phyloP scores from a whole-genome alignment of 2,797 vertebrate genomes.

The Pipistrellus kuhlii region DNA sequence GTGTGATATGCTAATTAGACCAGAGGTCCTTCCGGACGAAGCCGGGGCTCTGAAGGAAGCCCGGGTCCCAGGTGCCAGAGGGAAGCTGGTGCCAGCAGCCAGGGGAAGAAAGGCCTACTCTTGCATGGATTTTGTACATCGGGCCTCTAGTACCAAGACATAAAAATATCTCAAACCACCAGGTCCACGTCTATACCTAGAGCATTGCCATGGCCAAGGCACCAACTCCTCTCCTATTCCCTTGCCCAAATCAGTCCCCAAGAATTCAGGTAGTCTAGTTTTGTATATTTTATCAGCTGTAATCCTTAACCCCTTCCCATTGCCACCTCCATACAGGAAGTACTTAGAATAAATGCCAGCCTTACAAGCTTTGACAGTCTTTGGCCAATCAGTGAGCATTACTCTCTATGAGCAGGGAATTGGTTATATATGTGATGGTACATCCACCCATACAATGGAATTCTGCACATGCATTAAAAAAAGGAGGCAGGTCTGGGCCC shows the following conservation, averaged over 20 bases:
- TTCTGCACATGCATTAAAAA: neutral
- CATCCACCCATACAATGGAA: neutral
- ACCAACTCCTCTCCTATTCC: neutral
- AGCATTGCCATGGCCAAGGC: neutral
- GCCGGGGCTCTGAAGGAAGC: too few species aligned
- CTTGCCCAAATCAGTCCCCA: neutral
- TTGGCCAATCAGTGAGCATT: neutral
- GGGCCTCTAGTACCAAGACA: neutral
- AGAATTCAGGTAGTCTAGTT: neutral
- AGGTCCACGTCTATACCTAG: neutral
- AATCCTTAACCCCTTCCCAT: neutral
- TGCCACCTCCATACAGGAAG: neutral
- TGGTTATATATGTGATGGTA: neutral
- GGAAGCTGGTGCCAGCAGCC: too few species aligned
- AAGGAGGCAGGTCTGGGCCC: neutral
- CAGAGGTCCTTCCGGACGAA: too few species aligned
- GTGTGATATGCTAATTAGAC: too few species aligned
- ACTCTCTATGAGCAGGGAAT: neutral
- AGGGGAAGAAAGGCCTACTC: too few species aligned
- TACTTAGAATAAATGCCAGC: neutral
- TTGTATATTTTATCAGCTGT: conserved; percentile 46
- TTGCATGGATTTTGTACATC: too few species aligned
- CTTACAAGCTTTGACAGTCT: conserved; percentile 7
- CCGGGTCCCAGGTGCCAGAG: too few species aligned
- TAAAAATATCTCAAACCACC: neutral